Conservation (phyloP, 2,113 vertebrate species). For the Sylvilagus bachmani region DNA sequence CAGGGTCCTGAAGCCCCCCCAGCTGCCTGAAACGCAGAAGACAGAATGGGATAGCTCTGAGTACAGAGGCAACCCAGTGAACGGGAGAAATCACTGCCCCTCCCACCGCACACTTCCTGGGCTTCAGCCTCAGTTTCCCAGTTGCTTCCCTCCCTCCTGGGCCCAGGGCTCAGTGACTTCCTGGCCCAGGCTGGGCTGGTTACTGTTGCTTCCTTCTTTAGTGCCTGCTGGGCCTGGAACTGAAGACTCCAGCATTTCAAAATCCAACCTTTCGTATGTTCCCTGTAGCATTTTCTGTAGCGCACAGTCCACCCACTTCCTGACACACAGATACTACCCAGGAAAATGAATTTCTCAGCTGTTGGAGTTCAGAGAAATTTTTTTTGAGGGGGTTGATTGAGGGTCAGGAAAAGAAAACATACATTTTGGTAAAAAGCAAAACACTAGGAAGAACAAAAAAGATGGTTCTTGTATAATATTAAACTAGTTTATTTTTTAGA, state of each 20-base stretch:
- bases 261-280: neutral
- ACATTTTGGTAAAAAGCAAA: neutral
- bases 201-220: neutral
- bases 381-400: neutral
- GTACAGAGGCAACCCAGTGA: neutral
- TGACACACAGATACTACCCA: neutral
- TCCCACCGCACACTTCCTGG: neutral
- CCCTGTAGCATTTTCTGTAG: neutral
- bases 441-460: conserved; percentile 11
- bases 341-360: neutral
- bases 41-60: neutral
- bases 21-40: neutral
- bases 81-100: neutral
- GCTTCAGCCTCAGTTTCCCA: neutral
- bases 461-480: neutral
- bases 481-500: neutral
- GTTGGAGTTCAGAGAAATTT: neutral
- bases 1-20: neutral
- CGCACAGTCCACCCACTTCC: neutral
- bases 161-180: neutral
- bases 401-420: neutral
- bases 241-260: neutral
- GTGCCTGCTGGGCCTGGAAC: neutral
- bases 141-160: too few species aligned
- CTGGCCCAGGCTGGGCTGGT: neutral